Percentiles rank a stretch among this genome's conserved stretches.
These are phyloP conservation scores for Syngnathoides biaculeatus DNA, from an alignment of 2,113 vertebrate species.

Conservation along the genomic window DNA sequence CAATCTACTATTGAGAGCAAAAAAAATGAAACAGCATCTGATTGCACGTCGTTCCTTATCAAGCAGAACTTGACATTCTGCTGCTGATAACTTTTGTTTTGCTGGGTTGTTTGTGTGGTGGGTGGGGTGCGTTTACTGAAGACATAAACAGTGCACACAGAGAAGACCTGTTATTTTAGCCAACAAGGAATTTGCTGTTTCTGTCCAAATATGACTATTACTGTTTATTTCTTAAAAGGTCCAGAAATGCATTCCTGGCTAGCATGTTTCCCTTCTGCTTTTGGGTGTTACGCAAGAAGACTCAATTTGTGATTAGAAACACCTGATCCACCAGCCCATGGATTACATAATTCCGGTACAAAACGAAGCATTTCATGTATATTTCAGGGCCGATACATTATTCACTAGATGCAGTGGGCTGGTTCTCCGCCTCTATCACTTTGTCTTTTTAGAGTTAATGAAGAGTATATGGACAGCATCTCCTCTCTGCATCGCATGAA, in stretches of 20 bases:
- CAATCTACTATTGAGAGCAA: background rate
- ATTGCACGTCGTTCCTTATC: background rate
- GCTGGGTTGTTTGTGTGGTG: background rate
- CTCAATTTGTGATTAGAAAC: conserved; percentile 15
- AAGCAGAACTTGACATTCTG: background rate
- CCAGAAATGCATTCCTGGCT: conserved; percentile 12
- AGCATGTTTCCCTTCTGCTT: conserved; percentile 1
- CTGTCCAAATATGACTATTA: background rate
- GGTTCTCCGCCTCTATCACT: background rate
- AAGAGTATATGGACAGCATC: conserved; percentile 24
- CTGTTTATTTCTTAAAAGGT: conserved; percentile 27
- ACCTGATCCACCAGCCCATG: conserved; percentile 27
- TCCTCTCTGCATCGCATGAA: background rate
- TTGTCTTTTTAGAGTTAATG: conserved; percentile 35
- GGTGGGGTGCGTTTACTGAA: no score
- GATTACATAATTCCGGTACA: conserved; percentile 49
- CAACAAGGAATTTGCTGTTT: background rate
- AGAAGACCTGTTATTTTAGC: background rate
- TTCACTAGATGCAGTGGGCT: conserved; percentile 30
- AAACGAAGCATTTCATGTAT: conserved; percentile 56
- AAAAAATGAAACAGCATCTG: background rate
- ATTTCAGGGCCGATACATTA: conserved; percentile 56
- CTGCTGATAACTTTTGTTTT: background rate
- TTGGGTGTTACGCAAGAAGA: conserved; percentile 32
- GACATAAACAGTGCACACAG: background rate